Conservation (phyloP, 1,140 invertebrate genomes). For the Schmidtea mediterranea region DNA sequence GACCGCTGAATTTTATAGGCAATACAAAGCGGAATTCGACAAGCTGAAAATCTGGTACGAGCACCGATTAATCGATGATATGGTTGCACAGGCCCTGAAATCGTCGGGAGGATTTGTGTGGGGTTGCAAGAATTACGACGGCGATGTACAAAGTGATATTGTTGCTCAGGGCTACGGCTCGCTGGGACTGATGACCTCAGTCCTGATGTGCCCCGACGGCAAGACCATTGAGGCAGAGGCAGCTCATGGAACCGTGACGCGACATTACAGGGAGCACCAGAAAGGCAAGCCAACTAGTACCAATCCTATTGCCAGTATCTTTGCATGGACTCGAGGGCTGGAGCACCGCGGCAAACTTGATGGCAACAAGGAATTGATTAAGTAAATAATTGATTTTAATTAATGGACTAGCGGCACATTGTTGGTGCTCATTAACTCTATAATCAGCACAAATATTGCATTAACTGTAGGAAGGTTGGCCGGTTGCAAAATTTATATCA, state of each 20-base stretch:
- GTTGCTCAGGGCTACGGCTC: slow-evolving; percentile 56
- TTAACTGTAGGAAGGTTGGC: too few relatives aligned
- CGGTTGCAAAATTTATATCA: too few relatives aligned
- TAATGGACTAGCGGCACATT: too few relatives aligned
- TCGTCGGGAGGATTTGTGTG: slow-evolving; percentile 91
- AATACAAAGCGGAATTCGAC: slow-evolving; percentile 62
- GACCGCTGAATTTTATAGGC: slow-evolving; percentile 34
- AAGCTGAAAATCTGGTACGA: slow-evolving; percentile 73
- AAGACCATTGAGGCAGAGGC: slow-evolving; percentile 29
- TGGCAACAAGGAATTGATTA: slow-evolving; percentile 48
- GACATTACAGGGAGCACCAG: slow-evolving; percentile 41
- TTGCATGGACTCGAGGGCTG: slow-evolving; percentile 74
- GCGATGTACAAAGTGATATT: slow-evolving; percentile 88
- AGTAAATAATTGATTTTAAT: too few relatives aligned
- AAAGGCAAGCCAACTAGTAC: slow-evolving; percentile 26
- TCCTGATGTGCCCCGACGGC: slow-evolving; percentile 27
- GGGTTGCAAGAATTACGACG: slow-evolving; percentile 98
- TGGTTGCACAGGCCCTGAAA: slow-evolving; percentile 93
- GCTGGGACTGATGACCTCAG: slow-evolving; percentile 27
- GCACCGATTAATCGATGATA: slow-evolving; percentile 93
- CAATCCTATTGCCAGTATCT: slow-evolving; percentile 53
- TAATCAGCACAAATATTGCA: too few relatives aligned
- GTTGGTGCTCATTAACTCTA: too few relatives aligned
- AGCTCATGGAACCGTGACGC: slow-evolving; percentile 28
- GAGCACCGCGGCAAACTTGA: slow-evolving; percentile 75